Evolutionary conservation across 2,797 vertebrate genomes (phyloP).

Genomic region (Cheirogaleus major): DNA sequence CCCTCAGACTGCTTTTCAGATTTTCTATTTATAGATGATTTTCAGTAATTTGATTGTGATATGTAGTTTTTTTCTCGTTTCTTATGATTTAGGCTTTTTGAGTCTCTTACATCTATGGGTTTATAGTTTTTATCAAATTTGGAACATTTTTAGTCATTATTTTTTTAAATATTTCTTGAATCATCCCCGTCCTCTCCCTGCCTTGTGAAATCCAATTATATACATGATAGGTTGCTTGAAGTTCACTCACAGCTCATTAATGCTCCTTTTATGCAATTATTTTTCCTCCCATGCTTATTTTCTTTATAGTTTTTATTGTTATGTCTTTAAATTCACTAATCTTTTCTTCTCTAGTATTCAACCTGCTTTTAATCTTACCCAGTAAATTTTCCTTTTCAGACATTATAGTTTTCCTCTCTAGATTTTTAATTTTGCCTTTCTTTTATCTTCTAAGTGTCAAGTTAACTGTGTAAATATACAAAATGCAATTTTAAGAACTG

Average conservation of each 20-base stretch:
- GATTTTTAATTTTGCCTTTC: background rate
- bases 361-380: background rate
- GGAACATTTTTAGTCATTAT: background rate
- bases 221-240: background rate
- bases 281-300: background rate
- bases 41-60: background rate
- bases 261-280: background rate
- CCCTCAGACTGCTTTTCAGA: background rate
- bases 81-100: background rate
- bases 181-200: fast-evolving
- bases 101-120: background rate
- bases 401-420: background rate
- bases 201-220: background rate
- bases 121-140: background rate
- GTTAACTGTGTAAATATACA: background rate
- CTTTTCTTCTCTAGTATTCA: background rate
- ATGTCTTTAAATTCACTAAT: background rate
- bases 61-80: background rate
- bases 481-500: background rate
- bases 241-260: background rate
- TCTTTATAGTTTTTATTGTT: background rate
- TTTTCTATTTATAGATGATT: background rate
- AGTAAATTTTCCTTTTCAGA: background rate
- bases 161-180: background rate
- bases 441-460: background rate